These are phyloP conservation scores for Rhagophthalmus giganteus DNA, from an alignment of 2,888 invertebrate genomes.

Conservation along the genomic window DNA sequence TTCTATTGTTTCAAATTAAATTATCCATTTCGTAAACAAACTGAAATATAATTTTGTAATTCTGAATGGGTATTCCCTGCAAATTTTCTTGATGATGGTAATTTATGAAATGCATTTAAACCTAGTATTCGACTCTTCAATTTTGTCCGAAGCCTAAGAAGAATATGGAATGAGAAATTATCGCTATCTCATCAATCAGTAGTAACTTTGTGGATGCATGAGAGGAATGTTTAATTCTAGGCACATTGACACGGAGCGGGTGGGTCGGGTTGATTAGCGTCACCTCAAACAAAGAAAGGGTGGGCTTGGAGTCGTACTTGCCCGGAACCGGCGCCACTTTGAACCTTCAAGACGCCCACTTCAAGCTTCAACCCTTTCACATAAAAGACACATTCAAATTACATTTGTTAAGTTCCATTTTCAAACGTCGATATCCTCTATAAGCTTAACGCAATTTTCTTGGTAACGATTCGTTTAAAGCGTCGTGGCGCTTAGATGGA, in stretches of 20 bases:
- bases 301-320: slow-evolving; percentile 28
- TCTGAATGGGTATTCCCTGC: slow-evolving; percentile 3
- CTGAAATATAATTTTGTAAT: slow-evolving; percentile 1
- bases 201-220: slow-evolving; percentile 27
- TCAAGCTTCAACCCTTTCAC: slow-evolving; percentile 30
- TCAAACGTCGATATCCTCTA: slow-evolving; percentile 15
- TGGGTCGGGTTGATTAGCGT: slow-evolving; percentile 34
- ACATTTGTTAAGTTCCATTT: slow-evolving; percentile 29
- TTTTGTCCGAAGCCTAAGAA: slow-evolving; percentile 14
- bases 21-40: background rate
- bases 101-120: slow-evolving; percentile 17
- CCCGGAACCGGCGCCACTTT: slow-evolving; percentile 30
- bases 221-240: slow-evolving; percentile 36
- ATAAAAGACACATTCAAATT: slow-evolving; percentile 34
- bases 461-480: background rate
- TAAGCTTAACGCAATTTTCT: slow-evolving; percentile 1
- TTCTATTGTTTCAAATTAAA: background rate
- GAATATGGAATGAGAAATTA: slow-evolving; percentile 32
- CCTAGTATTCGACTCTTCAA: slow-evolving; percentile 21
- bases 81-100: slow-evolving; percentile 14
- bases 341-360: slow-evolving; percentile 31
- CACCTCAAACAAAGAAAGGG: slow-evolving; percentile 38
- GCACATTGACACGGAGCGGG: slow-evolving; percentile 30
- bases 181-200: slow-evolving; percentile 31
- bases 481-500: no score